Percentiles rank a stretch among this genome's conserved stretches.
Conservation (phyloP, 1,140 invertebrate species). For the Nasonia giraulti region DNA sequence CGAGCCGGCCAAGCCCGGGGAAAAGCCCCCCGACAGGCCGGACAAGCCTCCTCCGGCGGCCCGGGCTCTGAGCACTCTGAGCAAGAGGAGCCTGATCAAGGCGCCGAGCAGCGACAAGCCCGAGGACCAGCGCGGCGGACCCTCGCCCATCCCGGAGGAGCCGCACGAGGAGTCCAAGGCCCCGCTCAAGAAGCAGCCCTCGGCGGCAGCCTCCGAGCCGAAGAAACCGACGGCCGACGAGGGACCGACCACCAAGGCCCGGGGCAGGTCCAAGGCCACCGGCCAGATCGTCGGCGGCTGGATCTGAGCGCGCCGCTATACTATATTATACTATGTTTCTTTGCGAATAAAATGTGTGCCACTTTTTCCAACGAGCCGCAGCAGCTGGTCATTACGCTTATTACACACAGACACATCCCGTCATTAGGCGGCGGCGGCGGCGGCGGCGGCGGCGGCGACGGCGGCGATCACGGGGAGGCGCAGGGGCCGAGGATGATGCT, state of each 20-base stretch:
- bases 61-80: constrained; percentile 24
- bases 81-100: constrained; percentile 57
- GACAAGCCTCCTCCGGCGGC: constrained; percentile 15
- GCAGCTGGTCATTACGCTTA: no score
- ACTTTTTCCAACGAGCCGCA: constrained; percentile 9
- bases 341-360: not conserved
- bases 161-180: constrained; percentile 52
- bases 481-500: constrained; percentile 20
- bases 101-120: constrained; percentile 15
- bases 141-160: constrained; percentile 69
- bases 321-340: not conserved
- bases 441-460: no score
- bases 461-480: constrained; percentile 1
- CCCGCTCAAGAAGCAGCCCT: constrained; percentile 31
- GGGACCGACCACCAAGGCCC: constrained; percentile 70
- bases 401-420: no score
- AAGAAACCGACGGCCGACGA: constrained; percentile 40
- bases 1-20: constrained; percentile 41
- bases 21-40: not conserved
- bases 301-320: constrained; percentile 70
- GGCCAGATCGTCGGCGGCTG: constrained; percentile 81
- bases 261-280: constrained; percentile 80
- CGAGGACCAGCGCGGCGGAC: constrained; percentile 39
- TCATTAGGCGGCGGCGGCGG: no score
- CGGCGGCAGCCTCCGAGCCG: constrained; percentile 25